Conservation (phyloP, 1,140 invertebrate genomes). For the Metaphire vulgaris region DNA sequence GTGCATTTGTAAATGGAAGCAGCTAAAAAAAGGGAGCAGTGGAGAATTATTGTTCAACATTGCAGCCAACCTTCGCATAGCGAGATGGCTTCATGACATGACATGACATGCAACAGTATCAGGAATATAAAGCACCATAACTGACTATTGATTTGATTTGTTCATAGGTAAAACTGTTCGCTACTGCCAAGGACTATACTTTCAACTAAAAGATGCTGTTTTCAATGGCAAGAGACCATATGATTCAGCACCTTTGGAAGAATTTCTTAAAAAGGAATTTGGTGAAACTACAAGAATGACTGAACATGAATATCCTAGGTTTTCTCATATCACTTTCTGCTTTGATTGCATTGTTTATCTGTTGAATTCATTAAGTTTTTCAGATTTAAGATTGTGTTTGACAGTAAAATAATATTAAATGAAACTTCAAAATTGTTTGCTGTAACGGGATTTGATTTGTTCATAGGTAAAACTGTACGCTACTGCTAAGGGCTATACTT, state of each 20-base stretch:
- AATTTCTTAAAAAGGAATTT: conserved; percentile 76
- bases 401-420: too few species aligned
- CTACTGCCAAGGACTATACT: conserved; percentile 71
- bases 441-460: too few species aligned
- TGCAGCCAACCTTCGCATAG: too few species aligned
- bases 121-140: too few species aligned
- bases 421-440: too few species aligned
- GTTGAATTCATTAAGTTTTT: background rate
- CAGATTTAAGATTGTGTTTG: too few species aligned
- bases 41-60: too few species aligned
- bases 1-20: too few species aligned
- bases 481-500: conserved; percentile 75
- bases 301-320: conserved; percentile 74
- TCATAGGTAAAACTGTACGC: conserved; percentile 53
- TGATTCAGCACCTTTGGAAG: conserved; percentile 73
- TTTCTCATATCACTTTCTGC: background rate
- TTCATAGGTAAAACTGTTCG: conserved; percentile 53
- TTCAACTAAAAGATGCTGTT: conserved; percentile 83
- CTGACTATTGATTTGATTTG: too few species aligned
- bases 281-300: conserved; percentile 79
- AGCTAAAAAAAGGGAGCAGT: too few species aligned
- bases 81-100: too few species aligned
- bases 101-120: too few species aligned
- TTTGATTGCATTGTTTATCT: background rate
- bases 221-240: conserved; percentile 84